Percentiles rank a stretch among this genome's conserved stretches.
Conservation (phyloP, 2,888 invertebrate species). For the Mythimna loreyi region DNA sequence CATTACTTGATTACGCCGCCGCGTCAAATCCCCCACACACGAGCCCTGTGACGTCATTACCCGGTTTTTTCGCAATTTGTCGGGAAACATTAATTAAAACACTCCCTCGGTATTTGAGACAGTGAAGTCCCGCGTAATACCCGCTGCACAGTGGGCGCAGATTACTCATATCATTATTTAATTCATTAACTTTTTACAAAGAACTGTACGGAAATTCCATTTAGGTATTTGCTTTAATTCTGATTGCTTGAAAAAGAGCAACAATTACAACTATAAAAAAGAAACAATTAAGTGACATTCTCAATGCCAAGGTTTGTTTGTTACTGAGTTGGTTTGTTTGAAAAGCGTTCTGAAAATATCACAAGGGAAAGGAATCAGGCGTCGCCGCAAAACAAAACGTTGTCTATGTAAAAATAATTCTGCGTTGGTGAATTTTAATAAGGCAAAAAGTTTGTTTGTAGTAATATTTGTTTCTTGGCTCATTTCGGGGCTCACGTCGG, state of each 20-base stretch:
- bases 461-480: conserved; percentile 79
- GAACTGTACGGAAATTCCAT: not conserved
- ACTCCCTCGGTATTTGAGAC: conserved; percentile 81
- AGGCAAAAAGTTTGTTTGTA: conserved; percentile 79
- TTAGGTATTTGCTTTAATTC: conserved; percentile 35
- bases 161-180: conserved; percentile 55
- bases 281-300: conserved; percentile 15
- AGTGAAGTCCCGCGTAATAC: conserved; percentile 70
- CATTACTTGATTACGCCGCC: conserved; percentile 73
- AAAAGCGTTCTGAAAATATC: conserved; percentile 20
- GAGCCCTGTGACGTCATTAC: conserved; percentile 75
- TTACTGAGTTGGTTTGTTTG: conserved; percentile 22
- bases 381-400: conserved; percentile 51
- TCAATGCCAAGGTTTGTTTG: conserved; percentile 36
- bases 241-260: conserved; percentile 40
- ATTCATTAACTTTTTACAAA: conserved; percentile 40
- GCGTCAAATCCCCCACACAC: conserved; percentile 65
- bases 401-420: conserved; percentile 59
- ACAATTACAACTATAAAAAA: conserved; percentile 3
- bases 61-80: conserved; percentile 84
- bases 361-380: conserved; percentile 19
- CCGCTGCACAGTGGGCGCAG: conserved; percentile 47
- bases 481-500: conserved; percentile 73
- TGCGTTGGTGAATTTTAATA: conserved; percentile 74
- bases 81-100: conserved; percentile 85